These are phyloP conservation scores for Ormyrus labotus DNA, from an alignment of 2,888 invertebrate genomes.

Conservation along the genomic window DNA sequence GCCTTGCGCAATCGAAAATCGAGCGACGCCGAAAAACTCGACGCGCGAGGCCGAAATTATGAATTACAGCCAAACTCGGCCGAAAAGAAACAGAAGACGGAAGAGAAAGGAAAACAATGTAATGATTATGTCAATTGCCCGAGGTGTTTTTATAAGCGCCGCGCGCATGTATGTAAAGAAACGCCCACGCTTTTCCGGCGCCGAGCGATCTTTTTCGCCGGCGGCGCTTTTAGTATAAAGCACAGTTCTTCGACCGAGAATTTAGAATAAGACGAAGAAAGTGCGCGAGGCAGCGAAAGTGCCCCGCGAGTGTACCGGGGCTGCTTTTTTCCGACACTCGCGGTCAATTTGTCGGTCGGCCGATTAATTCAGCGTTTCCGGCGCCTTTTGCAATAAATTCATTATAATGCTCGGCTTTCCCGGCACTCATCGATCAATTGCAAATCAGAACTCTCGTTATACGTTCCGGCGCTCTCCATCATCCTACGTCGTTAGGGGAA, in stretches of 20 bases:
- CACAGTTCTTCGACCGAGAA: not conserved
- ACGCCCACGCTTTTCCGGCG: conserved; percentile 36
- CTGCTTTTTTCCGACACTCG: not conserved
- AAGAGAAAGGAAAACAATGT: too few relatives aligned
- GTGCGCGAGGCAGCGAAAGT: not conserved
- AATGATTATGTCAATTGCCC: conserved; percentile 28
- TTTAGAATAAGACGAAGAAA: conserved; percentile 38
- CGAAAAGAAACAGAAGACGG: too few relatives aligned
- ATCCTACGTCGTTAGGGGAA: conserved; percentile 15
- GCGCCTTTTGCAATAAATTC: conserved; percentile 9
- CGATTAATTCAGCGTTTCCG: conserved; percentile 26
- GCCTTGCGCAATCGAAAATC: not conserved
- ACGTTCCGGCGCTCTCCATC: conserved; percentile 28
- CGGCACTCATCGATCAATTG: conserved; percentile 20
- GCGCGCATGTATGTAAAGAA: not conserved
- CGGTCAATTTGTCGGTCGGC: conserved; percentile 11
- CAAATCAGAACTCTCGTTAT: conserved; percentile 17
- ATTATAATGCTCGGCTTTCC: conserved; percentile 10
- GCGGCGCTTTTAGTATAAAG: not conserved
- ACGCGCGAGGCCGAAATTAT: too few relatives aligned
- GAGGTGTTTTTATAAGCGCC: conserved; percentile 11
- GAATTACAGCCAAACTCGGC: too few relatives aligned
- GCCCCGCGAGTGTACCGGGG: not conserved
- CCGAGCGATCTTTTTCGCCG: conserved; percentile 20
- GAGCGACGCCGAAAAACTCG: not conserved